phyloP scores from a whole-genome alignment of 2,113 vertebrate genomes.

The Ibidorhyncha struthersii region DNA sequence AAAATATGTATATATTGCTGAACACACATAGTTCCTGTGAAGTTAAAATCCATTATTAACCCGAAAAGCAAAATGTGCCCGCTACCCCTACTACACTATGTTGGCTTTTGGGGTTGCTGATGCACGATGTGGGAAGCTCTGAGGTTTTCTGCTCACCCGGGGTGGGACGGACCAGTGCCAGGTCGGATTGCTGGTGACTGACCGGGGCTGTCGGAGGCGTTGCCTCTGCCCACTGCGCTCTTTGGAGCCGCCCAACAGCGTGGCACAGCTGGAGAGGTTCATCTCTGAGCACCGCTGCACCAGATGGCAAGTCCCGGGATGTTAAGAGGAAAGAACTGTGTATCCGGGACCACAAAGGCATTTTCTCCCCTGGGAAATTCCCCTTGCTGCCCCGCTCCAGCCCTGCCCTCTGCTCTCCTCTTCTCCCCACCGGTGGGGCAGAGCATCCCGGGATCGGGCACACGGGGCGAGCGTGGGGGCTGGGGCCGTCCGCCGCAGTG shows the following conservation, averaged over 20 bases:
- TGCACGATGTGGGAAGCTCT: neutral
- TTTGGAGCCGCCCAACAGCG: neutral
- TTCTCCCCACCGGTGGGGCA: neutral
- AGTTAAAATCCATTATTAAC: neutral
- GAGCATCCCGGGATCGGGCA: neutral
- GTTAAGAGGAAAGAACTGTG: neutral
- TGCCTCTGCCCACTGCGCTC: fast-evolving
- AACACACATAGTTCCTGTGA: neutral
- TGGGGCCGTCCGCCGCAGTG: fast-evolving
- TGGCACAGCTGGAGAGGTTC: neutral
- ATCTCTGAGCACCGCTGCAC: neutral
- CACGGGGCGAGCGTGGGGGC: neutral
- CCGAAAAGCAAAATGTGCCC: neutral
- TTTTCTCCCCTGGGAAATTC: neutral
- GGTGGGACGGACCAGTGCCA: fast-evolving
- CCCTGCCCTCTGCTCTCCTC: neutral
- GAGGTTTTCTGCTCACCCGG: too few relatives aligned
- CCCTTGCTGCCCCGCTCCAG: neutral
- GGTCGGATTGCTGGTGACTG: fast-evolving
- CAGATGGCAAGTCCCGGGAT: fast-evolving
- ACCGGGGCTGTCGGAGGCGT: fast-evolving
- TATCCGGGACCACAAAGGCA: fast-evolving
- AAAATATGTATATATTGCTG: neutral
- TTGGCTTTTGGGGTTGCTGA: neutral
- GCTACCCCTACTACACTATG: neutral